These are phyloP conservation scores for Cyrtorhinus lividipennis DNA, from an alignment of 1,140 invertebrate genomes.

Conservation along the genomic window DNA sequence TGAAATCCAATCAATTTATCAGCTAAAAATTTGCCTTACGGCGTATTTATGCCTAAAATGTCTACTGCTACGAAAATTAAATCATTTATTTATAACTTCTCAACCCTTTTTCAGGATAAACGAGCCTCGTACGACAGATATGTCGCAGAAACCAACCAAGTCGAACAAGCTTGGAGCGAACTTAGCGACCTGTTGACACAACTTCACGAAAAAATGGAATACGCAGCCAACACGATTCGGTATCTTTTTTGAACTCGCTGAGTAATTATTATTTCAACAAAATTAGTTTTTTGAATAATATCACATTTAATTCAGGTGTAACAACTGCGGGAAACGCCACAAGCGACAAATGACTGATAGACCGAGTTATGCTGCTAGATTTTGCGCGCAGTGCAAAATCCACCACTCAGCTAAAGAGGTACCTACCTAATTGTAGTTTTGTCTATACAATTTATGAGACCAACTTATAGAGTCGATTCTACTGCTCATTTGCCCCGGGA, in stretches of 20 bases:
- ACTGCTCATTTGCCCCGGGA: too few species aligned
- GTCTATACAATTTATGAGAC: too few species aligned
- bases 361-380: conserved; percentile 76
- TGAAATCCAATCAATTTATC: too few species aligned
- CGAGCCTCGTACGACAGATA: conserved; percentile 56
- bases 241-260: conserved; percentile 21
- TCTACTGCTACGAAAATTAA: too few species aligned
- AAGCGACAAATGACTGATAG: conserved; percentile 66
- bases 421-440: conserved; percentile 18
- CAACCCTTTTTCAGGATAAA: conserved; percentile 56
- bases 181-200: conserved; percentile 65
- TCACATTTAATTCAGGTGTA: conserved; percentile 41
- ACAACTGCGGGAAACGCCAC: conserved; percentile 79
- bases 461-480: too few species aligned
- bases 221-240: conserved; percentile 76
- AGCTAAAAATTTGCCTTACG: too few species aligned
- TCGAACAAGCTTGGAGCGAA: conserved; percentile 70
- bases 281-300: background rate
- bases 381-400: conserved; percentile 77
- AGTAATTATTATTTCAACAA: background rate
- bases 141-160: conserved; percentile 56
- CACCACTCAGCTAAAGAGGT: conserved; percentile 83
- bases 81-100: too few species aligned
- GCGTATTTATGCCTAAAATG: too few species aligned
- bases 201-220: conserved; percentile 83